These are phyloP conservation scores for Nannobrachium achirus DNA, from an alignment of 2,113 vertebrate species.

Conservation along the genomic window DNA sequence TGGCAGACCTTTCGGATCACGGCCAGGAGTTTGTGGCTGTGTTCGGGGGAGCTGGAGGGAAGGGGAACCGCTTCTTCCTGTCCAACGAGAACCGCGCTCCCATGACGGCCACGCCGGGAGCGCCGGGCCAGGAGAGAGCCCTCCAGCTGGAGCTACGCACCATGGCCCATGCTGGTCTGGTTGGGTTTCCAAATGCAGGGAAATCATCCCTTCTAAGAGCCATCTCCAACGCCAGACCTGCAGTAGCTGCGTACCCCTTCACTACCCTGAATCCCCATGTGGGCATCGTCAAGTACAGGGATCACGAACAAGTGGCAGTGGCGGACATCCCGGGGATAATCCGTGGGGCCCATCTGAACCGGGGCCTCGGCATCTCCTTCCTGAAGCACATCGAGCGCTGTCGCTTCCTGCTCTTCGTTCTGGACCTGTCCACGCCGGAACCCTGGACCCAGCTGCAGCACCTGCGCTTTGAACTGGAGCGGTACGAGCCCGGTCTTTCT, in stretches of 20 bases:
- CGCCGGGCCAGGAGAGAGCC: constrained; percentile 79
- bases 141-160: constrained; percentile 86
- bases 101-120: constrained; percentile 68
- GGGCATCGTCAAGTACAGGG: constrained; percentile 82
- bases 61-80: constrained; percentile 87
- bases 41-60: constrained; percentile 84
- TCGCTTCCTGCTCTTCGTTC: no score
- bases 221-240: constrained; percentile 84
- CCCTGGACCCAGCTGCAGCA: no score
- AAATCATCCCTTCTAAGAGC: constrained; percentile 87
- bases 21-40: no score
- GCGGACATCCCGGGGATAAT: constrained; percentile 88
- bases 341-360: constrained; percentile 72
- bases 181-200: constrained; percentile 89
- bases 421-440: constrained; percentile 39
- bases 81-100: constrained; percentile 88
- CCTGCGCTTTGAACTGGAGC: no score
- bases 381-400: background rate
- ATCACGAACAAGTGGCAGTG: constrained; percentile 86
- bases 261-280: constrained; percentile 88
- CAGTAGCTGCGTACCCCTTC: constrained; percentile 87
- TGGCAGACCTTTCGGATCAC: no score
- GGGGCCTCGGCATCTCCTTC: background rate
- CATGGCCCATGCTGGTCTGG: constrained; percentile 87
- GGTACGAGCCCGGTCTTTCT: constrained; percentile 82